Conservation (phyloP, 92 coral and sea anemone species). For the Parazoanthus atlanticus region DNA sequence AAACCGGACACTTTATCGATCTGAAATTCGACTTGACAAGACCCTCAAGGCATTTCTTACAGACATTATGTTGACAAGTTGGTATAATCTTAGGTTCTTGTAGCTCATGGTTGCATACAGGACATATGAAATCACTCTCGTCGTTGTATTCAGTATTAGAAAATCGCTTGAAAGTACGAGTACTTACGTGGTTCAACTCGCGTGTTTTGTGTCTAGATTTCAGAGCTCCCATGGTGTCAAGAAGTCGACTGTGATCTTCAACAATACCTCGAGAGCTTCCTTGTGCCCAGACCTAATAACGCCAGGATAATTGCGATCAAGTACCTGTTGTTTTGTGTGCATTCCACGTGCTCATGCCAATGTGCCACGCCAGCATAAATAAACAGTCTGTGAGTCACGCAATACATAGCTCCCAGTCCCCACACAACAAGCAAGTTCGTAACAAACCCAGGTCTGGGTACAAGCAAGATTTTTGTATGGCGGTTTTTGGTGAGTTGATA, state of each 20-base stretch:
- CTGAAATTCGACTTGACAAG: slow-evolving; percentile 29
- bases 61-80: slow-evolving; percentile 55
- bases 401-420: no score
- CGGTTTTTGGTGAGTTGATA: no score
- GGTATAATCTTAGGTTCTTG: slow-evolving; percentile 60
- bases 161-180: slow-evolving; percentile 6
- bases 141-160: neutral
- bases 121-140: slow-evolving; percentile 51
- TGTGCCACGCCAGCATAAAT: neutral
- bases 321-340: neutral
- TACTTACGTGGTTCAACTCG: neutral
- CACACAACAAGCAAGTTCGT: no score
- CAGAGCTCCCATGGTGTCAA: slow-evolving; percentile 4
- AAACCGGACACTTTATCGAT: slow-evolving; percentile 26
- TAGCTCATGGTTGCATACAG: slow-evolving; percentile 56
- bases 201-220: slow-evolving; percentile 15
- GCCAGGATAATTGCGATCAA: neutral
- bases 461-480: no score
- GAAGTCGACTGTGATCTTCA: neutral
- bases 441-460: no score
- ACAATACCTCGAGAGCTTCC: neutral
- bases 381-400: neutral
- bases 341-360: neutral
- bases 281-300: slow-evolving; percentile 1
- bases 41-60: slow-evolving; percentile 51